Percentiles rank a stretch among this genome's conserved stretches.
Conservation (phyloP, 2,797 vertebrate genomes). For the Propithecus deckenii region DNA sequence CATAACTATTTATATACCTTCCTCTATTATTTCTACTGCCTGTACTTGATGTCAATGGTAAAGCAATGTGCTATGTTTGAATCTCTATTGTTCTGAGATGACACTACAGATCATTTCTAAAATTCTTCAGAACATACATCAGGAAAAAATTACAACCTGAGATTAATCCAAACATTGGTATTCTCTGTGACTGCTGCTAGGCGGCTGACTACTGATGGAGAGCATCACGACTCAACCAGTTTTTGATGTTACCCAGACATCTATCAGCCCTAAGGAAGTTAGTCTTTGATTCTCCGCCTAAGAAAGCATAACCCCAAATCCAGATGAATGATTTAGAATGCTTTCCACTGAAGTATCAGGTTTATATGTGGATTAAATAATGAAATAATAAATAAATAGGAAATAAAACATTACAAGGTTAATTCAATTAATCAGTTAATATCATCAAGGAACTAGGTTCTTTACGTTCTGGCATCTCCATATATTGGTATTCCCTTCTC, state of each 20-base stretch:
- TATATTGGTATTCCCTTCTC: not conserved
- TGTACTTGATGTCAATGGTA: not conserved
- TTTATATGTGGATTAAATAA: not conserved
- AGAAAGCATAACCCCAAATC: not conserved
- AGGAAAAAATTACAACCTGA: not conserved
- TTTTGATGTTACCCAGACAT: not conserved
- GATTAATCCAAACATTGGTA: not conserved
- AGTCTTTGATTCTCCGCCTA: not conserved
- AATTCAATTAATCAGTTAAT: not conserved
- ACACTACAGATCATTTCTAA: not conserved
- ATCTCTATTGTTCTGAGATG: not conserved
- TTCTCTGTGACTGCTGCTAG: not conserved
- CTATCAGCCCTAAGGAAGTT: not conserved
- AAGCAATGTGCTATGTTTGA: not conserved
- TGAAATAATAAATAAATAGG: not conserved
- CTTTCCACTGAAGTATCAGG: not conserved
- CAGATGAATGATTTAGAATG: not conserved
- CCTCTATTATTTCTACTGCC: not conserved
- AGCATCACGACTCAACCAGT: not conserved
- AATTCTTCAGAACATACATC: not conserved
- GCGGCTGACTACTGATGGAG: rapidly evolving
- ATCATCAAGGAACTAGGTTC: not conserved
- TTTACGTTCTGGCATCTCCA: not conserved
- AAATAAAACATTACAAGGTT: not conserved
- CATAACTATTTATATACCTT: not conserved